Conservation (phyloP, 2,113 vertebrate genomes). For the Sisor rabdophorus region DNA sequence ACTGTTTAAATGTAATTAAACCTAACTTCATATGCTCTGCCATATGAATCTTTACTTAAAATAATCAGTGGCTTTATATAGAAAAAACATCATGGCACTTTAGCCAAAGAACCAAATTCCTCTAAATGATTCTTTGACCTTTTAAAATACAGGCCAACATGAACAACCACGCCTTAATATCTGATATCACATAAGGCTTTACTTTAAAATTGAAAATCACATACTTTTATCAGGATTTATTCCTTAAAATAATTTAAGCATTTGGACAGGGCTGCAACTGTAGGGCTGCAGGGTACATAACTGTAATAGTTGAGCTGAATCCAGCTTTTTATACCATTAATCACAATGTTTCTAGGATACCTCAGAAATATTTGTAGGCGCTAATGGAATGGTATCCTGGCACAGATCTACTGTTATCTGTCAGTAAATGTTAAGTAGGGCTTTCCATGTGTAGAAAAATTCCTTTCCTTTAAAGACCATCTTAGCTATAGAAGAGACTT, state of each 20-base stretch:
- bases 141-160: background rate
- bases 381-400: background rate
- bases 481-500: background rate
- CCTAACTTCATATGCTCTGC: background rate
- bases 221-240: background rate
- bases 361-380: background rate
- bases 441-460: no score
- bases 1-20: no score
- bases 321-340: background rate
- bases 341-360: background rate
- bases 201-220: background rate
- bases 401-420: background rate
- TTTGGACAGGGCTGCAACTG: background rate
- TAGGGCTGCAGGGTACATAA: no score
- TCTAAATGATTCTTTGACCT: background rate
- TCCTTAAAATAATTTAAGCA: background rate
- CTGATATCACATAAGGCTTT: background rate
- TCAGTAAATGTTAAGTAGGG: background rate
- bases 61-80: background rate
- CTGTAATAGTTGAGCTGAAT: background rate
- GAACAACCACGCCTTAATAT: background rate
- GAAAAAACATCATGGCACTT: background rate
- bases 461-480: background rate
- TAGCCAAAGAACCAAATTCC: background rate
- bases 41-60: background rate